Conservation (phyloP, 1,140 invertebrate species). For the Pogonomyrmex barbatus region DNA sequence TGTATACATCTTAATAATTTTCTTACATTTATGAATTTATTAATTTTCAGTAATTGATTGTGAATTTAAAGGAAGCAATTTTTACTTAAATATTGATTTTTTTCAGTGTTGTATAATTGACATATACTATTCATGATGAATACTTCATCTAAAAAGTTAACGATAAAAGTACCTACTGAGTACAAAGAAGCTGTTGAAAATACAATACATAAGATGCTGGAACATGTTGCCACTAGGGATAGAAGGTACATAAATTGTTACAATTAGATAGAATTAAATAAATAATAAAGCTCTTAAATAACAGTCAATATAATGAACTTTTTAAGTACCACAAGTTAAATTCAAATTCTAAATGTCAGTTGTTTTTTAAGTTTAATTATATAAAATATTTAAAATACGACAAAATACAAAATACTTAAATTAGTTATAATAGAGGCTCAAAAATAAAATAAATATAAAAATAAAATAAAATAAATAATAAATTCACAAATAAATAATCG, state of each 20-base stretch:
- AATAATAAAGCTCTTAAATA: neutral
- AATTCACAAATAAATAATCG: conserved; percentile 57
- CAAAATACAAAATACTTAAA: too few species aligned
- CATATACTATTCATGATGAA: conserved; percentile 20
- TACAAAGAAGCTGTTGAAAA: conserved; percentile 78
- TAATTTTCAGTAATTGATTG: too few species aligned
- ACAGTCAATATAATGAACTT: conserved; percentile 50
- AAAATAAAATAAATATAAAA: too few species aligned
- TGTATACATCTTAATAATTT: too few species aligned
- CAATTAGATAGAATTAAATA: too few species aligned
- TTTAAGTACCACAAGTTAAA: conserved; percentile 72
- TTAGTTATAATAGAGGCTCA: too few species aligned
- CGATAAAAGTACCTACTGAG: conserved; percentile 76
- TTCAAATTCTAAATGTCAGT: too few species aligned
- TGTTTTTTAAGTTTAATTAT: too few species aligned
- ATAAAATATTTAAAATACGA: too few species aligned
- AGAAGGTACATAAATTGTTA: conserved; percentile 54
- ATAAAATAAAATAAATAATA: too few species aligned
- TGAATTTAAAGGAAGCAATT: too few species aligned
- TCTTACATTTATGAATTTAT: too few species aligned
- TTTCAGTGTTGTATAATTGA: conserved; percentile 21
- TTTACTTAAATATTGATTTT: neutral
- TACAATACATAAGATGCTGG: conserved; percentile 67
- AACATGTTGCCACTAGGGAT: conserved; percentile 74
- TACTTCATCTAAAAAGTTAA: neutral